Base-by-base conservation (phyloP, 2,888 invertebrate species). In the Heliconius aoede region DNA sequence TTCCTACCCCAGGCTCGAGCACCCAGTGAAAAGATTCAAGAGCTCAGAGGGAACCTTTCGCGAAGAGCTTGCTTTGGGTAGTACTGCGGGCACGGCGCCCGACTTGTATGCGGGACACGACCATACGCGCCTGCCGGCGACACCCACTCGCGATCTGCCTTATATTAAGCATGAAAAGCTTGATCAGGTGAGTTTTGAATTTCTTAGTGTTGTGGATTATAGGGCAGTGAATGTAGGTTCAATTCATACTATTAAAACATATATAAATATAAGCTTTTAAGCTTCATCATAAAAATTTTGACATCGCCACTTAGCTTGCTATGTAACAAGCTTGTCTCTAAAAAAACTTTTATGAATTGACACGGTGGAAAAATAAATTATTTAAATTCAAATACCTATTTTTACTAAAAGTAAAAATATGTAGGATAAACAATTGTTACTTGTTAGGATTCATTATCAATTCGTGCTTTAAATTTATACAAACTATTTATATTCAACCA, bases 1-100 rank as follows among this genome's bases (percentile, higher is more conserved):
- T n/a, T 55, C n/a, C n/a, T 0, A 3, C 21, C n/a, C 55, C 61
- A 96, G 98, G 98, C 95, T 98, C 86, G 97, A 98, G 89, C 97
- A 98, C 93, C 98, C 98, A 0, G 97, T 98, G 79, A 99, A 98
- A 92, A 96, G 97, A 84, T 97, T 97, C 91, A 97, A 97, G 90
- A 95, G 95, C 51, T 95, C 90, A 69, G 92, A 95, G 83, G 85
- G 82, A 80, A 81, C 85, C 78, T 89, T 91, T 83, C 86, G 90
- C 82, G 93, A 92, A 85, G 92, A 92, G 83, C 81, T 89, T 82
- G 89, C 89, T 83, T 86, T 87, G 84, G 90, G 89, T 79, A 85
- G 84, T 76, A 82, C 82, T 80, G 83, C 32, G 15, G 36, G 32
- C 5, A 36, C 82, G 83, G 91, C 86, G 69, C 69, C 69, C 72